A percentile compares a stretch with the other conserved stretches of the same genome.
These are phyloP conservation scores for Neria commutata DNA, from an alignment of 2,888 invertebrate species.

Conservation along the genomic window DNA sequence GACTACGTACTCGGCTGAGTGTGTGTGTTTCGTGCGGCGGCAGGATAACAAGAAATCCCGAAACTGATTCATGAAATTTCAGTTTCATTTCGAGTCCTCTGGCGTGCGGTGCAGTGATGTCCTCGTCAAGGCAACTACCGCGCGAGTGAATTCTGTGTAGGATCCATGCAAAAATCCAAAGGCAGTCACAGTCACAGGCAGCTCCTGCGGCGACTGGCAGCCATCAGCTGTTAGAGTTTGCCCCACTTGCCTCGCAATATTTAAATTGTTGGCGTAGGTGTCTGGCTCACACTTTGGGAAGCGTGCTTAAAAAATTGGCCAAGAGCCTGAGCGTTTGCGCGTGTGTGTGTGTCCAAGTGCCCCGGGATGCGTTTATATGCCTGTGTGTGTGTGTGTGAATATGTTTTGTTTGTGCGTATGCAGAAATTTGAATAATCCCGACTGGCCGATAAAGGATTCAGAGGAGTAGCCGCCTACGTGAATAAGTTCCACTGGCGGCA, in stretches of 20 bases:
- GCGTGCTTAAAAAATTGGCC: too few species aligned
- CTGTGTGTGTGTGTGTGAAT: neutral
- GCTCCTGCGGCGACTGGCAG: too few species aligned
- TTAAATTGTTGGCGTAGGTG: too few species aligned
- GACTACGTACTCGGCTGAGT: neutral
- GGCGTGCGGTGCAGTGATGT: slow-evolving; percentile 6
- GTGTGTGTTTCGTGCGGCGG: neutral
- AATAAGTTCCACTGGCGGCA: too few species aligned
- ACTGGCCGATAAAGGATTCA: neutral
- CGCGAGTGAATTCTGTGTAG: neutral
- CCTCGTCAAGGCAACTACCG: neutral
- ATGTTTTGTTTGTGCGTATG: slow-evolving; percentile 3
- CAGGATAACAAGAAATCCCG: neutral
- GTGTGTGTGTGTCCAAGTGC: too few species aligned
- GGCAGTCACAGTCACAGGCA: too few species aligned
- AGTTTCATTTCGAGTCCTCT: slow-evolving; percentile 22
- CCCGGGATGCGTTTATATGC: neutral
- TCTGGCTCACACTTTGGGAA: too few species aligned
- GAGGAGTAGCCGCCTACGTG: neutral
- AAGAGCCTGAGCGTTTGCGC: too few species aligned
- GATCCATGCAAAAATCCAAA: too few species aligned
- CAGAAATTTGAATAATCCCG: neutral
- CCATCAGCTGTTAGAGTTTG: too few species aligned
- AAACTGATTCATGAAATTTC: slow-evolving; percentile 11
- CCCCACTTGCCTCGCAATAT: too few species aligned